Evolutionary conservation across 2,113 vertebrate genomes (phyloP), one percentile per base, ranked within the genome.

Genomic region (Petroica traversi): DNA sequence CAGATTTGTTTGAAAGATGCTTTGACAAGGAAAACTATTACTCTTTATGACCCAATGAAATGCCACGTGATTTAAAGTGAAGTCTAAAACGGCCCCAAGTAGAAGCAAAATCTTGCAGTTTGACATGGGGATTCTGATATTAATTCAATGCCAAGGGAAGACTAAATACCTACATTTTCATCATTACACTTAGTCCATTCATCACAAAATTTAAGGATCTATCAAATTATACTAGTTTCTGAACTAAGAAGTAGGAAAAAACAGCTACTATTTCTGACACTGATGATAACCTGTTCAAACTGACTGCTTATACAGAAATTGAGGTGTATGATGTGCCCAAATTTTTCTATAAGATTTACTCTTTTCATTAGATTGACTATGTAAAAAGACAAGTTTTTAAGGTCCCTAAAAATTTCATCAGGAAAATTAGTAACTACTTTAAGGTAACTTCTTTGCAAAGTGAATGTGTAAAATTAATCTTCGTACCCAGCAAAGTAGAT

Each of bases 21-120:
- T 63, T 92, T 95, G 79, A 92, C 85, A 95, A 89, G 55, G 43
- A 92, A 89, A 89, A 88, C 52, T 95, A 79, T 94, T 91, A 63
- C 63, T 97, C 72, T 63, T 91, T 97, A 79, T 93, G 89, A 94
- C 62, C 79, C 88, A 89, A 31, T 85, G 79, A 97, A 89, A 82
- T 84, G 78, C 63, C 67, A 95, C 12, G 54, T 85, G 80, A 85
- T 85, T 92, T 85, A 85, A 95, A 89, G 34, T 74, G 46, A 96
- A 69, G 51, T 40, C 43, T 79, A 63, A 95, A 92, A 96, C 45
- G 17, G 45, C 69, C 89, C 51, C 71, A 82, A 79, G 71, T 66
- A 89, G 26, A 92, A 93, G 49, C 17, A 67, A 64, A 14, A 93
- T 67, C 79, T 69, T 96, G 55, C 91, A 33, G 16, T 85, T 41